Evolutionary conservation across 1,140 invertebrate species (phyloP).

Genomic region (Drosophila lowei): DNA sequence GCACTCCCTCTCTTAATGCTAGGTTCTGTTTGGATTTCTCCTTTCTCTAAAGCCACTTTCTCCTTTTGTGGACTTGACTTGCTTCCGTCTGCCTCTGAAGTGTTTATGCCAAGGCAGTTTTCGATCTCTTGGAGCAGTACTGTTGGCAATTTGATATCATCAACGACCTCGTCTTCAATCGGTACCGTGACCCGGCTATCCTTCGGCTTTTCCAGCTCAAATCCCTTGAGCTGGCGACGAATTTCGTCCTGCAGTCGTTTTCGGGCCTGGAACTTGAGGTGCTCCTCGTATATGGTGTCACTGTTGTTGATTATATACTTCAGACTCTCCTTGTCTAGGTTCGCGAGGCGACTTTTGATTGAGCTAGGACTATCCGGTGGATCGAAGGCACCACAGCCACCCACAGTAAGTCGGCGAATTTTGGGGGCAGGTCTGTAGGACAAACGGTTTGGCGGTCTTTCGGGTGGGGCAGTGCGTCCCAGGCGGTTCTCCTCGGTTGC

Average conservation of each 20-base stretch:
- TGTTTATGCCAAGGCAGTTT: slow-evolving; percentile 67
- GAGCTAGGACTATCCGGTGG: neutral
- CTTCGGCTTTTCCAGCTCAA: slow-evolving; percentile 61
- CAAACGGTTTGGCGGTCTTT: neutral
- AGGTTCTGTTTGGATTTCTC: neutral
- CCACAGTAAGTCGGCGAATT: slow-evolving; percentile 35
- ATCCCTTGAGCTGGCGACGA: slow-evolving; percentile 60
- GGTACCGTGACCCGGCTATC: slow-evolving; percentile 36
- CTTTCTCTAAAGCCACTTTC: neutral
- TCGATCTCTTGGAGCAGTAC: slow-evolving; percentile 67
- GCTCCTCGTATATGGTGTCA: slow-evolving; percentile 72
- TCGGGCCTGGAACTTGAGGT: slow-evolving; percentile 66
- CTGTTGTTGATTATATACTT: slow-evolving; percentile 77
- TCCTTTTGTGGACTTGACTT: neutral
- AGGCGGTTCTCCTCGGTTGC: slow-evolving; percentile 37
- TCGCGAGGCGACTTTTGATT: slow-evolving; percentile 61
- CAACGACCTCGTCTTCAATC: slow-evolving; percentile 72
- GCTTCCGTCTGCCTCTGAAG: slow-evolving; percentile 4
- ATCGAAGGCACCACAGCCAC: slow-evolving; percentile 2
- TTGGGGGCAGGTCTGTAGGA: neutral
- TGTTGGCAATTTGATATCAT: slow-evolving; percentile 65
- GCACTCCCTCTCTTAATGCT: neutral
- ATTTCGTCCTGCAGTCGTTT: slow-evolving; percentile 67
- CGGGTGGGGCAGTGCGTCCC: too few relatives aligned
- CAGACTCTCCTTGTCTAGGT: slow-evolving; percentile 69